These are phyloP conservation scores for Clavelina lepadiformis DNA, from an alignment of 23 tunicate genomes.

Conservation along the genomic window DNA sequence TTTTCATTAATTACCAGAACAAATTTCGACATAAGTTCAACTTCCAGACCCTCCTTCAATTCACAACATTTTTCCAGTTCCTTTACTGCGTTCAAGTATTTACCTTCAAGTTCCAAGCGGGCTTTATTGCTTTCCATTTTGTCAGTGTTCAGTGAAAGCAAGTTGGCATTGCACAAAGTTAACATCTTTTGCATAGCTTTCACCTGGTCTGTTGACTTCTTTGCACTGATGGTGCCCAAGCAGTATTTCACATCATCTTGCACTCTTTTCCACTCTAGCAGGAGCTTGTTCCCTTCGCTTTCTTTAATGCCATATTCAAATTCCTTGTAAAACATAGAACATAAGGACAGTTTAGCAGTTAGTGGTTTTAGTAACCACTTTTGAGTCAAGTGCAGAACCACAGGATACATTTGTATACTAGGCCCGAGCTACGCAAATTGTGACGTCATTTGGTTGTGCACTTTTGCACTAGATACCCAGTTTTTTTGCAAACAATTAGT, in stretches of 20 bases:
- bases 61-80: slow-evolving; percentile 10
- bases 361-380: no score
- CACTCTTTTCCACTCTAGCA: slow-evolving; percentile 30
- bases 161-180: neutral
- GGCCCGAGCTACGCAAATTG: no score
- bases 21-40: slow-evolving; percentile 37
- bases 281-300: neutral
- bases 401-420: no score
- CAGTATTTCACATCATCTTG: slow-evolving; percentile 25
- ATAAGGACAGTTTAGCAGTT: no score
- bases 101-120: neutral
- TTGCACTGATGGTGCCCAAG: slow-evolving; percentile 6
- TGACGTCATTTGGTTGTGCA: no score
- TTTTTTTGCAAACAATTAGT: no score
- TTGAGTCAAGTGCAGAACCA: no score
- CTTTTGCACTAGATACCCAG: no score
- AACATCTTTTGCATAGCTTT: slow-evolving; percentile 3
- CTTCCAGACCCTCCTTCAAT: slow-evolving; percentile 25
- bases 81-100: neutral
- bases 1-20: slow-evolving; percentile 54
- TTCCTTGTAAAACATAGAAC: no score
- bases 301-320: neutral
- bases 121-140: neutral
- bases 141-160: neutral
- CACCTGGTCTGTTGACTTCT: neutral